Base-by-base conservation (phyloP, 2,888 invertebrate species). In the Drosophila silvestris region DNA sequence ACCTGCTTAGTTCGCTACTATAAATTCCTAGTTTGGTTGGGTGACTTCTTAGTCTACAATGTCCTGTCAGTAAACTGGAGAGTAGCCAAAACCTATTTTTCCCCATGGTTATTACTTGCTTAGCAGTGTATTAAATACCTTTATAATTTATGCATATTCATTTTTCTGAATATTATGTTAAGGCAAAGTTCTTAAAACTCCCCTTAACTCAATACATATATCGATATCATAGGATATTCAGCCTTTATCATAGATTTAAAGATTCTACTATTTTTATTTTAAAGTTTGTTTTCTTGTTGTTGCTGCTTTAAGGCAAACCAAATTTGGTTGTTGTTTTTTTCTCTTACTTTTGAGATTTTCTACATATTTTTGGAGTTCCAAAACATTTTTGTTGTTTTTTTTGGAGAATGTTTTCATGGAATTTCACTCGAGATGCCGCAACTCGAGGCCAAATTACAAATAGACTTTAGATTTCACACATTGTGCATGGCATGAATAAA, bases 321-420 rank as follows among this genome's bases (percentile, higher is more conserved):
- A 9, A 5, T 22, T 54, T 50, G 30, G 14, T 35, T 19, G 26
- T 37, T 57, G 32, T 39, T 58, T 69, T 47, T 19, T 26, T 16
- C 10, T 62, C 68, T 65, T 73, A 62, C 78, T 44, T 52, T 83
- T 73, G 68, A 74, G 83, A 83, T 85, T 81, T 78, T 78, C 66
- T 60, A 78, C 83, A 85, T 76, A 83, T 83, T 83, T 83, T 78
- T 71, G 73, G 70, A 81, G 74, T 83, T 37, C 1, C 30, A 54
- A 69, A 68, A 69, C 41, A 60, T 70, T 69, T 77, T 56, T 41
- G 3, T 59, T 28, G 50, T 0, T 56, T 47, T 22, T 39, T 22
- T 47, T 59, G 50, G 16, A 74, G 51, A 65, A 68, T 65, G 59
- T 64, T 70, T 63, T 56, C 35, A 69, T 56, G 80, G 80, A 77